Evolutionary conservation across 1,140 invertebrate species (phyloP), one percentile per base, ranked within the genome.

Genomic region (Dufourea novaeangliae): DNA sequence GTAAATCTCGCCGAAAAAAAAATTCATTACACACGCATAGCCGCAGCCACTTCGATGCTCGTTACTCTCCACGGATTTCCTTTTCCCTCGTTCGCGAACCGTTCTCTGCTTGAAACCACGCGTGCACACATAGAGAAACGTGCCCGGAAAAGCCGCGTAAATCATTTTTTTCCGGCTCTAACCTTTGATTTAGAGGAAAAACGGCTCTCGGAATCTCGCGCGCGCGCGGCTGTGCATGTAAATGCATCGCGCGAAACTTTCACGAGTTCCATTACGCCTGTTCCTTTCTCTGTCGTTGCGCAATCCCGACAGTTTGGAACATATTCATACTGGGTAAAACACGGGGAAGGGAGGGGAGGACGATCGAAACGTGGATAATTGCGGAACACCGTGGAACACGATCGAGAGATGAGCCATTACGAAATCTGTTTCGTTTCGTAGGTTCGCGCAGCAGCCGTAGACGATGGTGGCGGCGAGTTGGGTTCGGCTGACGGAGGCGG

Each of bases 201-300:
- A 4, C 22, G n/a, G 22, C 50, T n/a, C n/a, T n/a, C n/a, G n/a
- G n/a, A 52, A 22, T 10, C n/a, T 10, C 22, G 12, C 11, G 50
- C 50, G n/a, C 17, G 50, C 17, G 1, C 4, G 8, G 17, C 1
- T 29, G 25, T 17, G 34, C 61, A 39, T 11, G 41, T 14, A 6
- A 32, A 5, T 29, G 67, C 52, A 69, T 17, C 17, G 59, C 14
- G n/a, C n/a, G 72, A 75, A 68, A 75, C 72, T 75, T 75, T 75
- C 72, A 75, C 72, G 52, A 46, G 12, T 57, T 68, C 52, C 72
- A 75, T 67, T 25, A 44, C 63, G 52, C 37, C 63, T 41, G 29
- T 68, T 68, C 52, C 72, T 57, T 75, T 54, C 72, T 39, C 64
- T 34, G 57, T 75, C 52, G 64, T 75, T 75, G 29, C 52, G 52